Evolutionary conservation across 1,140 invertebrate species (phyloP).

Genomic region (Brachionus angularis): DNA sequence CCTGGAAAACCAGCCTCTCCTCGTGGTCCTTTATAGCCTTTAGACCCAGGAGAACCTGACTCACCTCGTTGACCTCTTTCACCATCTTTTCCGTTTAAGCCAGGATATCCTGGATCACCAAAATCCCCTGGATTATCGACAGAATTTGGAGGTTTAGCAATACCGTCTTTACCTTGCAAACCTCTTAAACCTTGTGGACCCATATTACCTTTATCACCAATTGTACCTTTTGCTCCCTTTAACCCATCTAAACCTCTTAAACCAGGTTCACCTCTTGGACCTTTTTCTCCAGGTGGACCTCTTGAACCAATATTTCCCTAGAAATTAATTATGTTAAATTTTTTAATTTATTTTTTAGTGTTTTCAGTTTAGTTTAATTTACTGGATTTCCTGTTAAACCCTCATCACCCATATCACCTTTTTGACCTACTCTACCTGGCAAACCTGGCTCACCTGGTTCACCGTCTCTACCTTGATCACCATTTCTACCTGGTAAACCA

Average conservation of each 20-base stretch:
- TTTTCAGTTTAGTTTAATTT: neutral
- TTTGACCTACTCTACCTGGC: slow-evolving; percentile 16
- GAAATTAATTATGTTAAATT: neutral
- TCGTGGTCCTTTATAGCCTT: slow-evolving; percentile 34
- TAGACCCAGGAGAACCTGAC: neutral
- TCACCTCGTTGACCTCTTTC: neutral
- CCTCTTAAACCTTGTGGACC: slow-evolving; percentile 5
- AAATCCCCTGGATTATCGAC: neutral
- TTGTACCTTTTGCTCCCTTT: slow-evolving; percentile 9
- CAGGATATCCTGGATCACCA: slow-evolving; percentile 29
- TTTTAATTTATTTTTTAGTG: neutral
- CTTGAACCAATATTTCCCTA: slow-evolving; percentile 12
- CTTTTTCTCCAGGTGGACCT: slow-evolving; percentile 8
- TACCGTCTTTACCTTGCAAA: neutral
- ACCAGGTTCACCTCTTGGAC: slow-evolving; percentile 19
- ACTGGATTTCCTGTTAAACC: neutral
- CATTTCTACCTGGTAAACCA: slow-evolving; percentile 2
- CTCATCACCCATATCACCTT: slow-evolving; percentile 9
- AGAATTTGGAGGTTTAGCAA: slow-evolving; percentile 6
- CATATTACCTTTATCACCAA: neutral
- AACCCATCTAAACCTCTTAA: slow-evolving; percentile 10
- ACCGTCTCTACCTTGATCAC: neutral
- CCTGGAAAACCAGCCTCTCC: slow-evolving; percentile 36
- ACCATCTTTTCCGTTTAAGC: slow-evolving; percentile 43
- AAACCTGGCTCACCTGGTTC: slow-evolving; percentile 1